Base-by-base conservation (phyloP, 1,140 invertebrate species). In the Megathymus violae region DNA sequence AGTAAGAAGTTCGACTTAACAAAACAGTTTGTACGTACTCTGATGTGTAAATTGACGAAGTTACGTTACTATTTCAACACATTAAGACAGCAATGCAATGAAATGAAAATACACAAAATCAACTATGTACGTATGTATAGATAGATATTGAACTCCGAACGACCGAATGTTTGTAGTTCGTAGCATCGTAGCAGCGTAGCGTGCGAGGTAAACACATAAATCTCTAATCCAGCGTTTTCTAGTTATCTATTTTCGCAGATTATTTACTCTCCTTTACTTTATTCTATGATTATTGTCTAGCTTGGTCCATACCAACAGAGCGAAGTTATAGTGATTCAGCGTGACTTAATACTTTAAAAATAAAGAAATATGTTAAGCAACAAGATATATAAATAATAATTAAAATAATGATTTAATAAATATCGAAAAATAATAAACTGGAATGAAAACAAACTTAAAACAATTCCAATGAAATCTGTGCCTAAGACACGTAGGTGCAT, bases 171-270 rank as follows among this genome's bases (percentile, higher is more conserved):
- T 38, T 56, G 27, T 31, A 1, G 34, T 17, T 56, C 51, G 51
- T 22, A 43, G 51, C 27, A 1, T 31, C 27, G 27, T 31, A 31
- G 27, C 27, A 31, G 27, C 7, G 27, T 31, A 31, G 27, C 27
- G 27, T 31, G 27, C 51, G 22, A 56, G 38, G 38, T 43, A 56
- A 56, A 56, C 51, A 43, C 41, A 56, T 43, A 56, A 56, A 43
- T 43, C 51, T 43, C 19, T 22, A 27, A 56, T 56, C 40, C 19
- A 22, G 10, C 36, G 4, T 43, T 43, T 14, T 52, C 51, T 54
- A 43, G 6, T 19, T 54, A 54, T 38, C 25, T 54, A 43, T 13
- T 41, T 41, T 25, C 11, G 38, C 36, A 54, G 4, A 38, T 11
- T 25, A 54, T 43, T 38, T 43, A 54, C 38, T 43, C 38, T 41